Conservation (phyloP, 2,797 vertebrate genomes). For the Brachyrhaphis roseni region DNA sequence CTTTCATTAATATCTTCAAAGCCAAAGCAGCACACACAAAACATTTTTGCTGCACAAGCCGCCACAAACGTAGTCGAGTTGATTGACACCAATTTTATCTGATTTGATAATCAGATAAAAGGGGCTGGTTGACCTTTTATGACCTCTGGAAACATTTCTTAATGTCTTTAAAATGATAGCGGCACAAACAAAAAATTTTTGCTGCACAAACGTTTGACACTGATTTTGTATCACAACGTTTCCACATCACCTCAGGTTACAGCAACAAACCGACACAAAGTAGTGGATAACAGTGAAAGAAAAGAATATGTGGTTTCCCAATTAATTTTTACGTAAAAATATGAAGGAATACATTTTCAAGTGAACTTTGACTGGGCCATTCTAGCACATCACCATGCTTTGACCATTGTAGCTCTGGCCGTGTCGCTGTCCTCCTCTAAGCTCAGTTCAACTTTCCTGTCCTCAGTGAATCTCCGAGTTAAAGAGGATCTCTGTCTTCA, state of each 20-base stretch:
- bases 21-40: no score
- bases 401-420: neutral
- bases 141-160: no score
- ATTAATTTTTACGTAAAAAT: neutral
- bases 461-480: neutral
- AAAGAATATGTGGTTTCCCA: neutral
- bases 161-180: no score
- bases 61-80: no score
- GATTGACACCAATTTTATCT: no score
- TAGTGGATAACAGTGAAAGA: neutral
- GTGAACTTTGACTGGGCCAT: neutral
- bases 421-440: neutral
- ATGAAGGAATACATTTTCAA: neutral
- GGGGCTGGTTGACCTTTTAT: no score
- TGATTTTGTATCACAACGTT: no score
- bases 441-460: neutral
- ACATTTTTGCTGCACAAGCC: no score
- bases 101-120: no score
- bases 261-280: neutral
- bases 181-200: no score
- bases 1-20: no score
- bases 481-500: neutral
- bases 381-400: neutral
- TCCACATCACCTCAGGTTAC: neutral
- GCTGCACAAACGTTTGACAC: no score